Percentiles rank a stretch among this genome's conserved stretches.
Evolutionary conservation across 2,797 vertebrate genomes (phyloP).

Genomic region (Champsocephalus esox): DNA sequence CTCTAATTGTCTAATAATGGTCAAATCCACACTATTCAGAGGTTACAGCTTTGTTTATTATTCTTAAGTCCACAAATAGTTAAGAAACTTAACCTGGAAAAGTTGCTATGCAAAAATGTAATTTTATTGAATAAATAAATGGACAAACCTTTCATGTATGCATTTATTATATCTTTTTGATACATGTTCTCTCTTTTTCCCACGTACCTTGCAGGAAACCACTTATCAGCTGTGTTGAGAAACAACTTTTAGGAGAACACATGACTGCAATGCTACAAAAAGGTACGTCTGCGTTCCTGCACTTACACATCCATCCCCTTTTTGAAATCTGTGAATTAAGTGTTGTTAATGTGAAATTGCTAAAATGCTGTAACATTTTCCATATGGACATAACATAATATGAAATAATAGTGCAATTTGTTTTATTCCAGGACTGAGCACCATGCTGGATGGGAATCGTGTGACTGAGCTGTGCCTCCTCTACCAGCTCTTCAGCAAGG

Average conservation of each 20-base stretch:
- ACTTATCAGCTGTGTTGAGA: slow-evolving; percentile 97
- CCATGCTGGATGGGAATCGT: slow-evolving; percentile 94
- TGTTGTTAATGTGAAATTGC: not conserved
- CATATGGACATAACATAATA: not conserved
- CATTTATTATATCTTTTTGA: not conserved
- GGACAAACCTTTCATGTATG: not conserved
- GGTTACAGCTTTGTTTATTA: no score
- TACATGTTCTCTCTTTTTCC: not conserved
- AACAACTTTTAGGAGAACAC: slow-evolving; percentile 98
- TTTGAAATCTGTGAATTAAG: not conserved
- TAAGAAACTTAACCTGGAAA: not conserved
- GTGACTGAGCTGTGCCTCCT: slow-evolving; percentile 95
- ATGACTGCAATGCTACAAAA: slow-evolving; percentile 98
- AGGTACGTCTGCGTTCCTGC: slow-evolving; percentile 81
- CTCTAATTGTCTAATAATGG: no score
- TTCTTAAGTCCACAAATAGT: not conserved
- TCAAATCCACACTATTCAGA: no score
- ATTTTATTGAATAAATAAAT: no score
- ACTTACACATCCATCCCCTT: not conserved
- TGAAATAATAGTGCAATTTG: not conserved
- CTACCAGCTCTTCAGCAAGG: slow-evolving; percentile 97
- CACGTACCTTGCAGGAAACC: slow-evolving; percentile 89
- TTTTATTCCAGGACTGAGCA: slow-evolving; percentile 89
- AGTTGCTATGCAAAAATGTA: not conserved
- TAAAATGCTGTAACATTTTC: not conserved